Evolutionary conservation across 2,888 invertebrate species (phyloP), one percentile per base, ranked within the genome.

Genomic region (Cenopis cana): DNA sequence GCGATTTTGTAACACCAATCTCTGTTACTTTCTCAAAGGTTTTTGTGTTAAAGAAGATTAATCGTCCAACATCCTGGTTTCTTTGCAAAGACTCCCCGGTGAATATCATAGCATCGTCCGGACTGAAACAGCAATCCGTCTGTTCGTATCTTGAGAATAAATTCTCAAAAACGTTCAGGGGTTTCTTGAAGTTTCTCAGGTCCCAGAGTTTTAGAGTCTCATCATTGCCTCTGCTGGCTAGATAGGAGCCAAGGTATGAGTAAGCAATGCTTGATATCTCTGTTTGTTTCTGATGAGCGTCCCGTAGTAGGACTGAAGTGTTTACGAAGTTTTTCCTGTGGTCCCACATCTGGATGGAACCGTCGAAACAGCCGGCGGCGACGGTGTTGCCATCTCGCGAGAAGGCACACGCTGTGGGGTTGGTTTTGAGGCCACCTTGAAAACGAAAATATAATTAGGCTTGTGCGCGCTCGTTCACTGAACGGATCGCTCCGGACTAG

Each of bases 291-390:
- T 95, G 94, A 88, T 99, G 99, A 0, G 98, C 98, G 68, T 95
- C 95, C 66, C 98, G 93, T 0, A 97, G 93, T 17, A 97, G 91
- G 73, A 96, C 94, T 0, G 97, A 95, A 0, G 98, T 98, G 80
- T 98, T 98, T 0, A 99, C 99, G 82, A 96, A 98, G 83, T 96
- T 96, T 83, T 97, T 98, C 36, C 98, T 95, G 64, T 98, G 97
- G 84, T 99, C 99, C 99, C 99, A 99, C 92, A 99, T 96, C 88
- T 99, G 99, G 67, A 99, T 95, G 0, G 98, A 98, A 0, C 99
- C 99, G 88, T 99, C 99, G 56, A 95, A 95, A 83, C 99, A 99
- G 0, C 97, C 99, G 70, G 98, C 97, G 0, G 97, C 97, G 5
- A 99, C 96, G 0, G 97, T 95, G 68, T 96, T 96, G 0, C 98